Conservation (phyloP, 64 coral and sea anemone genomes). For the Porites lutea region DNA sequence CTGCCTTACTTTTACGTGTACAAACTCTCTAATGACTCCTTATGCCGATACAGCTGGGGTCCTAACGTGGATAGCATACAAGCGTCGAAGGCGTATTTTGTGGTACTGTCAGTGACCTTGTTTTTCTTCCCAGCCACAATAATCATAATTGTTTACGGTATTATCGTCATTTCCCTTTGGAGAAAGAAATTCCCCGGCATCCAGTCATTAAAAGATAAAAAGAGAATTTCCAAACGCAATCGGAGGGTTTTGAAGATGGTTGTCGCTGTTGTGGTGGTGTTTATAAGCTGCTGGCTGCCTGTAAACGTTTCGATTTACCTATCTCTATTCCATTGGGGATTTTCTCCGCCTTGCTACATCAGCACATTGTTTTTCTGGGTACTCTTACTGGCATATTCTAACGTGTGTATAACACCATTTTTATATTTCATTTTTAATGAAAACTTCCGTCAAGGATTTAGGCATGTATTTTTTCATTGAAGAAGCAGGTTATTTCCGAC, state of each 20-base stretch:
- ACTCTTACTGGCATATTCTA: conserved; percentile 17
- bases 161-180: not conserved
- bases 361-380: conserved; percentile 17
- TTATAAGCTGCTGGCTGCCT: conserved; percentile 52
- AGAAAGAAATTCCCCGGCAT: not conserved
- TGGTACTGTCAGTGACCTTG: not conserved
- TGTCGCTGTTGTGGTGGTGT: not conserved
- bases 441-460: conserved; percentile 29
- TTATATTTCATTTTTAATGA: conserved; percentile 34
- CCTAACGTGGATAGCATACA: not conserved
- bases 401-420: conserved; percentile 2
- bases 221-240: not conserved
- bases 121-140: not conserved
- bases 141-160: not conserved
- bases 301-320: conserved; percentile 18
- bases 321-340: not conserved
- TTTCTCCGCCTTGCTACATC: not conserved
- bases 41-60: not conserved
- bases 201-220: not conserved
- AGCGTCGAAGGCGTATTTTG: not conserved
- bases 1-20: conserved; percentile 1
- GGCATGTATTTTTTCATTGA: not conserved
- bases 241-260: conserved; percentile 11
- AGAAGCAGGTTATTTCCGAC: not conserved
- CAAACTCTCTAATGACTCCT: not conserved